A percentile compares a stretch with the other conserved stretches of the same genome.
These are phyloP conservation scores for Sebastes schlegelii DNA, from an alignment of 2,113 vertebrate species.

Conservation along the genomic window DNA sequence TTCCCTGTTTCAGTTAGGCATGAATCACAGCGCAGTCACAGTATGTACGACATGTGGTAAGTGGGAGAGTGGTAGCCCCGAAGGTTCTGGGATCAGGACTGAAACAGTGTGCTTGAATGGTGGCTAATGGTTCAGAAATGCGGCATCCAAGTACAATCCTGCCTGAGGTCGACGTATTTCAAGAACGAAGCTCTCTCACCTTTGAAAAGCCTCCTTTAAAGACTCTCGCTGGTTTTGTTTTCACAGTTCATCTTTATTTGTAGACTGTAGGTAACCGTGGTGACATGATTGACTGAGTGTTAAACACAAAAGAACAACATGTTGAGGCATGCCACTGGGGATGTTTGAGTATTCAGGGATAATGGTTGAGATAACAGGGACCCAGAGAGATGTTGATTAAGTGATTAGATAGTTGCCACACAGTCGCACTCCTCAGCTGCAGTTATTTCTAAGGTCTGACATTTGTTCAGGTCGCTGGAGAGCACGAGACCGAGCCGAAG, in stretches of 20 bases:
- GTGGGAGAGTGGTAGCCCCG: slow-evolving; percentile 1
- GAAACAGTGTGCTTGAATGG: slow-evolving; percentile 1
- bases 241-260: background rate
- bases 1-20: background rate
- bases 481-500: too few species aligned
- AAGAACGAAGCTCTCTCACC: background rate
- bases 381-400: slow-evolving; percentile 3
- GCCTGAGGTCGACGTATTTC: background rate
- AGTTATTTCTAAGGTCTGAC: background rate
- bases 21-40: slow-evolving; percentile 27
- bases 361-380: slow-evolving; percentile 6
- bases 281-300: background rate
- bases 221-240: background rate
- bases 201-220: background rate
- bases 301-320: background rate
- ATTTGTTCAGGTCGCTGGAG: too few species aligned
- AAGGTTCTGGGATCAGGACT: slow-evolving; percentile 19
- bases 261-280: background rate
- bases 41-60: background rate
- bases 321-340: background rate
- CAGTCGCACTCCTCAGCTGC: background rate
- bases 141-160: background rate
- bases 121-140: background rate
- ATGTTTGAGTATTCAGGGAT: background rate
- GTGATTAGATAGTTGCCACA: slow-evolving; percentile 2